Base-by-base conservation (phyloP, 2,797 vertebrate species). In the Clarias platycephalus region DNA sequence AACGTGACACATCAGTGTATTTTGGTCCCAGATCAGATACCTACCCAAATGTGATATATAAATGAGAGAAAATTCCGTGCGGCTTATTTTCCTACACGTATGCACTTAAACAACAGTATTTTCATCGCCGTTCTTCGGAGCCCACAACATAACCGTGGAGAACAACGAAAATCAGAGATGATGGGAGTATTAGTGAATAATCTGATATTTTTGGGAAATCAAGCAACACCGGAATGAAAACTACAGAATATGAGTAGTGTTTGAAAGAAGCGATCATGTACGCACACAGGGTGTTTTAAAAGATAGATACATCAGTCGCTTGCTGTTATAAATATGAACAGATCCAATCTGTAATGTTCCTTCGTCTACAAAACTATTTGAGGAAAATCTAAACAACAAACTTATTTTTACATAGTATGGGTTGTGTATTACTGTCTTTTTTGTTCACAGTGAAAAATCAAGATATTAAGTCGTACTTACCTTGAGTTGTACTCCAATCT, bases 401-500 rank as follows among this genome's bases (percentile, higher is more conserved):
- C 34, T 10, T 16, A 18, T 40, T 72, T 49, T n/a, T 3, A 22
- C 31, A 10, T 15, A 31, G 20, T 15, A 12, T n/a, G 12, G 31
- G 37, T 24, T 7, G 20, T 24, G 12, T 7, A 6, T n/a, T 34
- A 58, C 6, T 3, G 70, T 28, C 7, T n/a, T n/a, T 26, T 49
- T 12, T 12, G 10, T 13, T 49, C 7, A 49, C n/a, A 1, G 0
- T 2, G 5, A 31, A 22, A 22, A 76, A 57, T 18, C 57, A 60
- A 22, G 57, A 53, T 72, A 13, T 26, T 58, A 24, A 28, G 0
- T 49, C 44, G 44, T 49, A 49, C 71, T 83, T 83, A 99, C 98
- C 98, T 97, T 99, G 98, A 62, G 98, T 99, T 6, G 98, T 99
- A 90, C 98, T 99, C 98, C 98, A 99, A 94, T 99, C 98, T 90